Evolutionary conservation across 1,140 invertebrate genomes (phyloP).

Genomic region (Bombus waltoni): DNA sequence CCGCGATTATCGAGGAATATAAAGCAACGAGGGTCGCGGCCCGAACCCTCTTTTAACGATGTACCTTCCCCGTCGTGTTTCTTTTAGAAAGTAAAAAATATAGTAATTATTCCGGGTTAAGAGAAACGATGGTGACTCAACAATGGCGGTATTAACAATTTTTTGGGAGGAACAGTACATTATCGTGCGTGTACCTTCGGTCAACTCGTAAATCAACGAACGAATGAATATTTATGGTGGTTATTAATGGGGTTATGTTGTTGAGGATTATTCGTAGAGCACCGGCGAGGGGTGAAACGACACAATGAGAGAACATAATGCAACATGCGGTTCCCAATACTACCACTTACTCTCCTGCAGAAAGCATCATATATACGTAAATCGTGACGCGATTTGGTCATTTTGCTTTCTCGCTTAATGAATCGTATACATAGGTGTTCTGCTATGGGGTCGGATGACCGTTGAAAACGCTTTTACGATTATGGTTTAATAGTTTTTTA

Average conservation of each 20-base stretch:
- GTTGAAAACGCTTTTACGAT: too few species aligned
- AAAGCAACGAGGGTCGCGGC: background rate
- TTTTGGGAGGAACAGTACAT: conserved; percentile 50
- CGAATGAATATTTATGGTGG: conserved; percentile 75
- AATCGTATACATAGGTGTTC: background rate
- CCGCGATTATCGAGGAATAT: conserved; percentile 21
- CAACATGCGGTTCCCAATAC: conserved; percentile 53
- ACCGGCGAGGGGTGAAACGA: conserved; percentile 37
- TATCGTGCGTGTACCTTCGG: conserved; percentile 45
- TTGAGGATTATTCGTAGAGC: conserved; percentile 70
- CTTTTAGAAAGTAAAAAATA: background rate
- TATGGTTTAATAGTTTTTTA: background rate
- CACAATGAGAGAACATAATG: conserved; percentile 70
- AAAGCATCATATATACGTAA: conserved; percentile 34
- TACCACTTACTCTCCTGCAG: conserved; percentile 21
- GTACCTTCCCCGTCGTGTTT: background rate
- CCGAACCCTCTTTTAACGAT: conserved; percentile 3
- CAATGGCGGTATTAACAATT: conserved; percentile 51
- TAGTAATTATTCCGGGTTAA: background rate
- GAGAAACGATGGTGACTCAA: background rate
- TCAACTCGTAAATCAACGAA: conserved; percentile 69
- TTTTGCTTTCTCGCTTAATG: background rate
- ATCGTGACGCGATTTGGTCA: conserved; percentile 15
- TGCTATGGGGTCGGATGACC: too few species aligned
- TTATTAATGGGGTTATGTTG: conserved; percentile 74